A percentile compares a stretch with the other conserved stretches of the same genome.
Evolutionary conservation across 2,888 invertebrate genomes (phyloP).

Genomic region (Brenthis hecate): DNA sequence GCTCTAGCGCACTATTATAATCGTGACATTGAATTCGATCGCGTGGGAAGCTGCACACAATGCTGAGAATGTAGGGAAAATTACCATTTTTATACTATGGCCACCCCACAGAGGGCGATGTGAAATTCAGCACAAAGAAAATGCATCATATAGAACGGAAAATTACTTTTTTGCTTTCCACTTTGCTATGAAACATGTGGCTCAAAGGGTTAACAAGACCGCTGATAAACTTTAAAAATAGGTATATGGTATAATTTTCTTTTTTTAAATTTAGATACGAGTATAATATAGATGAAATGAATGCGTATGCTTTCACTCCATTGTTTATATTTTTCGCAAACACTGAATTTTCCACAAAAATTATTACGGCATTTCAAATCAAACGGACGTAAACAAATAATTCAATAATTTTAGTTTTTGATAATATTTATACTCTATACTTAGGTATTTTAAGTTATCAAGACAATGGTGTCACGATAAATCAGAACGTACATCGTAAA

Average conservation of each 20-base stretch:
- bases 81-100: constrained; percentile 11
- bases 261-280: too few species aligned
- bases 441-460: too few species aligned
- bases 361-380: too few species aligned
- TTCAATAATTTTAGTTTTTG: too few species aligned
- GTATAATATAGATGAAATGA: too few species aligned
- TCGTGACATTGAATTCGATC: constrained; percentile 30
- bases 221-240: neutral
- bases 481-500: neutral
- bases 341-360: too few species aligned
- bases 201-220: constrained; percentile 15
- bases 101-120: neutral
- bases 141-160: constrained; percentile 6
- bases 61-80: constrained; percentile 27
- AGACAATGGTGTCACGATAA: too few species aligned
- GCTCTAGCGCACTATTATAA: neutral
- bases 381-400: too few species aligned
- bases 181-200: constrained; percentile 18
- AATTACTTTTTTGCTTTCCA: constrained; percentile 18
- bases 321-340: too few species aligned
- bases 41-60: constrained; percentile 26
- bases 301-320: too few species aligned
- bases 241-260: too few species aligned
- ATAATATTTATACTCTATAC: too few species aligned
- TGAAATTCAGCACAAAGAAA: constrained; percentile 26